A percentile compares a stretch with the other conserved stretches of the same genome.
Evolutionary conservation across 2,797 vertebrate species (phyloP).

Genomic region (Pipistrellus kuhlii): DNA sequence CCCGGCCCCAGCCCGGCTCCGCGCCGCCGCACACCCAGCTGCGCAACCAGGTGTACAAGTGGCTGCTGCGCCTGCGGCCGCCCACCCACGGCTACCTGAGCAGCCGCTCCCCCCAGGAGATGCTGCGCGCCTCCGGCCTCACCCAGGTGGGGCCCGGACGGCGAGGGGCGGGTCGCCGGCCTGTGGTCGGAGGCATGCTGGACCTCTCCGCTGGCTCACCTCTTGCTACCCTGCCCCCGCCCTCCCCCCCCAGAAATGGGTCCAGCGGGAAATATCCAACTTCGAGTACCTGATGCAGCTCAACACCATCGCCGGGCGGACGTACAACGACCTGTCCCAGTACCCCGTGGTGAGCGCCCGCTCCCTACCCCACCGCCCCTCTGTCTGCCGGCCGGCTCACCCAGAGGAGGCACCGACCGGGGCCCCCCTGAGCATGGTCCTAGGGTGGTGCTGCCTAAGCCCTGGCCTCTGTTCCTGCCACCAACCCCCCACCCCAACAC

Average conservation of each 20-base stretch:
- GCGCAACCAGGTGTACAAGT: slow-evolving; percentile 96
- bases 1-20: neutral
- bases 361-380: neutral
- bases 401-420: neutral
- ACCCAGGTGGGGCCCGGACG: slow-evolving; percentile 91
- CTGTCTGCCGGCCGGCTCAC: neutral
- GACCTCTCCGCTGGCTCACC: neutral
- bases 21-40: slow-evolving; percentile 84
- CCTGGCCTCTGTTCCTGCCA: neutral
- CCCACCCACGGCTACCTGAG: slow-evolving; percentile 94
- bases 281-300: slow-evolving; percentile 99
- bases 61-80: slow-evolving; percentile 93
- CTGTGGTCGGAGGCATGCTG: neutral
- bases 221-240: neutral
- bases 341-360: slow-evolving; percentile 94
- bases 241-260: slow-evolving; percentile 93
- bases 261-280: slow-evolving; percentile 97
- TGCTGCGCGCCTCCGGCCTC: slow-evolving; percentile 96
- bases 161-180: neutral
- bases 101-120: slow-evolving; percentile 96
- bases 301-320: slow-evolving; percentile 97
- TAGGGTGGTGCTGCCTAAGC: neutral
- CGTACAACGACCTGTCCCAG: slow-evolving; percentile 98
- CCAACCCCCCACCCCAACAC: too few relatives aligned
- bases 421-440: neutral